Evolutionary conservation across 2,888 invertebrate genomes (phyloP).

Genomic region (Pyrrhia umbra): DNA sequence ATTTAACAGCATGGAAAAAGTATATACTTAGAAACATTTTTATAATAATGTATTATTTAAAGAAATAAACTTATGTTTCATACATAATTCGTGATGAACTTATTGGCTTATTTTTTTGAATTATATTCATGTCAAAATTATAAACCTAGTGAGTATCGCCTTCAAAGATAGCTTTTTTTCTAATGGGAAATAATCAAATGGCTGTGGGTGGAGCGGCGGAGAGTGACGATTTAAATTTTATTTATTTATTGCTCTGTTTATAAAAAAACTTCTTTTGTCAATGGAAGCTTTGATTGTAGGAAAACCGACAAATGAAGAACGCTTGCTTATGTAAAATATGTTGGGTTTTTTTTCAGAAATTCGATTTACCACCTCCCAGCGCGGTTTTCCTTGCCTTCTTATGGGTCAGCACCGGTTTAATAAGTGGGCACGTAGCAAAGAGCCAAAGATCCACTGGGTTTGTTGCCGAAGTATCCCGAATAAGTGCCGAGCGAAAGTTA

Average conservation of each 20-base stretch:
- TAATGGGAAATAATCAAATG: no score
- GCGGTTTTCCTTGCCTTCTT: slow-evolving; percentile 35
- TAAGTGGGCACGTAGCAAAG: slow-evolving; percentile 52
- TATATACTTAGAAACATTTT: neutral
- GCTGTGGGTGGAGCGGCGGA: no score
- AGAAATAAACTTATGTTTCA: slow-evolving; percentile 1
- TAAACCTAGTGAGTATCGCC: no score
- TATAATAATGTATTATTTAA: neutral
- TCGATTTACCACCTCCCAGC: slow-evolving; percentile 7
- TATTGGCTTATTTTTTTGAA: slow-evolving; percentile 1
- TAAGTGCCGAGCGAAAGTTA: slow-evolving; percentile 29
- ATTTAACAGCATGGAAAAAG: neutral
- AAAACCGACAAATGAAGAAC: no score
- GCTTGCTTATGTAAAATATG: neutral
- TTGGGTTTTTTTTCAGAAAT: slow-evolving; percentile 16
- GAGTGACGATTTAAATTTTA: no score
- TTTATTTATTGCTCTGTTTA: no score
- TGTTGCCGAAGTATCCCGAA: slow-evolving; percentile 37
- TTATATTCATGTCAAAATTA: no score
- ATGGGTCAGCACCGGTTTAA: slow-evolving; percentile 65
- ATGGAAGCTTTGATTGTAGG: neutral
- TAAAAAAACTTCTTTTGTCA: no score
- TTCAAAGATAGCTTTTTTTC: no score
- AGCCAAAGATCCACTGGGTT: slow-evolving; percentile 56
- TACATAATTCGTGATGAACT: slow-evolving; percentile 11